A percentile compares a stretch with the other conserved stretches of the same genome.
phyloP scores from a whole-genome alignment of 2,797 vertebrate genomes.

The Gallirallus australis region DNA sequence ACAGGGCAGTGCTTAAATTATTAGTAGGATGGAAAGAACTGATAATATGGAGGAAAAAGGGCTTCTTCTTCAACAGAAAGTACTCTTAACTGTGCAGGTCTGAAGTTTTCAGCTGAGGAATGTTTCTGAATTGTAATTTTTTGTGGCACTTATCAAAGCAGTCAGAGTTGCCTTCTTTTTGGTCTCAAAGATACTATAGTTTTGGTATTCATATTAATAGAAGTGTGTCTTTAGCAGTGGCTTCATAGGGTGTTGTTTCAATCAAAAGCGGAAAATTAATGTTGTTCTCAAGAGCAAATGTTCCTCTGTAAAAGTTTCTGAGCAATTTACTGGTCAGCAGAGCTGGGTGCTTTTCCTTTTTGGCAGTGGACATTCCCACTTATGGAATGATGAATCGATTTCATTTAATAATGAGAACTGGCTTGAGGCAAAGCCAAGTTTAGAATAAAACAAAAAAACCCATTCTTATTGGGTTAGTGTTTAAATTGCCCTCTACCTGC shows the following conservation, averaged over 20 bases:
- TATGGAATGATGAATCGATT: slow-evolving; percentile 18
- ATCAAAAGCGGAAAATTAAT: not conserved
- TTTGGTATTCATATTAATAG: not conserved
- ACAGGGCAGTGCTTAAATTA: not conserved
- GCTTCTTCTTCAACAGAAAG: not conserved
- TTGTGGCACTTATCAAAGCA: not conserved
- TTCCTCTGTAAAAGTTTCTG: not conserved
- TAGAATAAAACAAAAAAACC: not conserved
- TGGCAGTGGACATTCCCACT: not conserved
- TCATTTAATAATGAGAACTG: slow-evolving; percentile 48
- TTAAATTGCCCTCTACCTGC: not conserved
- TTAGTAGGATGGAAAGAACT: slow-evolving; percentile 30
- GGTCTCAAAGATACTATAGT: not conserved
- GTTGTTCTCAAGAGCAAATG: not conserved
- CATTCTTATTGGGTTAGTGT: not conserved
- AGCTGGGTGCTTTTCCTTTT: not conserved
- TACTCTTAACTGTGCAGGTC: not conserved
- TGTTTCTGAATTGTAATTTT: slow-evolving; percentile 49
- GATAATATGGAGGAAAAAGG: not conserved
- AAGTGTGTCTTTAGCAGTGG: not conserved
- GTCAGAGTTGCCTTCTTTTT: slow-evolving; percentile 35
- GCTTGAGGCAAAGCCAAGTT: slow-evolving; percentile 10
- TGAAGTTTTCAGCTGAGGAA: slow-evolving; percentile 26
- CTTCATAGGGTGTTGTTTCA: not conserved
- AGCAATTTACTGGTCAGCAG: slow-evolving; percentile 3